Evolutionary conservation across 1,140 invertebrate genomes (phyloP), one percentile per base, ranked within the genome.

Genomic region (Augochlora pura): DNA sequence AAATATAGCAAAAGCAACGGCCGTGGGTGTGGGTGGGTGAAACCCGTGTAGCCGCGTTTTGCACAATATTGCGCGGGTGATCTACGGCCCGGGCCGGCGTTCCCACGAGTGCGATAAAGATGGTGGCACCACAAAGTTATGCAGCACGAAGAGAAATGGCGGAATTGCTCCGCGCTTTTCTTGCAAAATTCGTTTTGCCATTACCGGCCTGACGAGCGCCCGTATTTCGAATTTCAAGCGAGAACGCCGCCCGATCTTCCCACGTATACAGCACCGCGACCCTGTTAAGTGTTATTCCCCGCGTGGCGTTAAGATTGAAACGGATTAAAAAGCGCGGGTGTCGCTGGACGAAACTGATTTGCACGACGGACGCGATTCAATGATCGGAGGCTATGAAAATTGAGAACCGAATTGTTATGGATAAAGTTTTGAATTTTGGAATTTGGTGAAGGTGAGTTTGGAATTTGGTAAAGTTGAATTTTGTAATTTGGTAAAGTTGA

Each of bases 91-190:
- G 86, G 38, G 66, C 54, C 69, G 81, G 79, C 83, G 87, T 88
- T 91, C 90, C 90, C 91, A 90, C 88, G 91, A 90, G 89, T 89
- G 86, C 86, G 89, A 91, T 90, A 88, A 91, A 90, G 90, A 92
- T 82, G 85, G 84, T 82, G 81, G 76, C 83, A 88, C 88, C n/a
- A 87, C 88, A 57, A 82, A 86, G 84, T 88, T 87, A 73, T 80
- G 83, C 81, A 83, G 65, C 80, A 54, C 66, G 62, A 84, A 86
- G 90, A 90, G 88, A 89, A 91, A 91, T 87, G 81, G 81, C 73
- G 78, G 69, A 71, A 64, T 65, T 67, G 67, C 65, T 9, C 71
- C 46, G 64, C 60, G 83, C 67, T 80, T 71, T 83, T 72, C 75
- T 74, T 75, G 62, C 71, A 60, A 74, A 74, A 79, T 84, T 84